Evolutionary conservation across 1,140 invertebrate genomes (phyloP), one percentile per base, ranked within the genome.

Genomic region (Tachypleus tridentatus): DNA sequence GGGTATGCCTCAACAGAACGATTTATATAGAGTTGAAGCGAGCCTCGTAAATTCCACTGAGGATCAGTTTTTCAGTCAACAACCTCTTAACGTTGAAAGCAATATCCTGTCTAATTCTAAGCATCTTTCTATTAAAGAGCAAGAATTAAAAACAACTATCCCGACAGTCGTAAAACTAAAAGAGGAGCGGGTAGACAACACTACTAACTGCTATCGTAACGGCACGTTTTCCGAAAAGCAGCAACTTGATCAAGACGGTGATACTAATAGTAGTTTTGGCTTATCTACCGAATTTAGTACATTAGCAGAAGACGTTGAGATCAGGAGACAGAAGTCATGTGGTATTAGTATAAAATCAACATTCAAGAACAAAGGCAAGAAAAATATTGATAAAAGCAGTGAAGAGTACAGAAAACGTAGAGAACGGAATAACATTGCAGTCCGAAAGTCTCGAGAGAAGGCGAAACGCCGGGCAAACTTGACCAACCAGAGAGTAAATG

Each of bases 341-440:
- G 4, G 59, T 54, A 2, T 11, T 62, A 6, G 48, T 47, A 5
- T 9, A 51, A 8, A 4, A 9, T 11, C 51, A 51, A 5, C 51
- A 29, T 54, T 5, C 51, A 56, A 57, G 11, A 5, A 3, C 7
- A 61, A 67, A 70, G 29, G 52, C 62, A 72, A 72, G 58, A 73
- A 73, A 61, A 8, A 56, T 29, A 60, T 91, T 68, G 91, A 94
- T 81, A 95, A 95, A 79, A 87, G 87, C 57, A 91, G 87, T 68
- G 91, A 96, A 73, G 94, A 97, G 76, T 98, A 98, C 78, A 84
- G 91, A 67, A 80, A 93, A 64, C 80, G 95, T 61, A 81, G 95
- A 8, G 93, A 97, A 73, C 82, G 94, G 59, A 98, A 98, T 78
- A 98, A 98, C 77, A 93, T 98, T 70, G 95, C 95, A 3, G 96